Percentiles rank a stretch among this genome's conserved stretches.
Evolutionary conservation across 1,140 invertebrate species (phyloP).

Genomic region (Bilobella aurantiaca): DNA sequence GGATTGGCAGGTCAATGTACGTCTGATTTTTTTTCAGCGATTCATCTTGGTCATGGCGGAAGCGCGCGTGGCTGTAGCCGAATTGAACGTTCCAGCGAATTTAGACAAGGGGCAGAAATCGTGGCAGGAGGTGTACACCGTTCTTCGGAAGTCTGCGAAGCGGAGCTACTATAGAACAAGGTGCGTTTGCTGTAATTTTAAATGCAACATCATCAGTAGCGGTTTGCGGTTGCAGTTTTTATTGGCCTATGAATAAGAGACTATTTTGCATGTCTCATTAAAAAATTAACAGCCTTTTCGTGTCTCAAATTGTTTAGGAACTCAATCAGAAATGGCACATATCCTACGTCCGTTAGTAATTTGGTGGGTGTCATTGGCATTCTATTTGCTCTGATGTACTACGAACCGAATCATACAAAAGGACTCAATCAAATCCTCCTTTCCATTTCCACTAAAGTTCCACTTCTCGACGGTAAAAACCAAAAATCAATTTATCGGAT

Average conservation of each 20-base stretch:
- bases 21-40: too few relatives aligned
- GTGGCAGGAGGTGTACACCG: constrained; percentile 38
- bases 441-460: constrained; percentile 26
- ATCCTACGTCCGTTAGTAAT: constrained; percentile 45
- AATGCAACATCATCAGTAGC: too few relatives aligned
- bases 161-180: constrained; percentile 37
- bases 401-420: constrained; percentile 34
- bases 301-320: constrained; percentile 41
- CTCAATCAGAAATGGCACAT: constrained; percentile 43
- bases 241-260: too few relatives aligned
- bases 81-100: constrained; percentile 39
- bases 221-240: not conserved
- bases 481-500: too few relatives aligned
- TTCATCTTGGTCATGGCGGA: constrained; percentile 44
- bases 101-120: constrained; percentile 39
- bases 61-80: constrained; percentile 41
- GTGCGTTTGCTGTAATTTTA: constrained; percentile 23
- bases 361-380: constrained; percentile 38
- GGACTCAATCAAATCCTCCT: constrained; percentile 35
- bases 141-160: constrained; percentile 36
- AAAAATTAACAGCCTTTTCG: not conserved
- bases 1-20: too few relatives aligned
- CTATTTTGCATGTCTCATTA: too few relatives aligned
- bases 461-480: constrained; percentile 33
- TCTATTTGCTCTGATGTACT: constrained; percentile 36